These are phyloP conservation scores for Drosophila mettleri DNA, from an alignment of 2,888 invertebrate genomes.

Conservation along the genomic window DNA sequence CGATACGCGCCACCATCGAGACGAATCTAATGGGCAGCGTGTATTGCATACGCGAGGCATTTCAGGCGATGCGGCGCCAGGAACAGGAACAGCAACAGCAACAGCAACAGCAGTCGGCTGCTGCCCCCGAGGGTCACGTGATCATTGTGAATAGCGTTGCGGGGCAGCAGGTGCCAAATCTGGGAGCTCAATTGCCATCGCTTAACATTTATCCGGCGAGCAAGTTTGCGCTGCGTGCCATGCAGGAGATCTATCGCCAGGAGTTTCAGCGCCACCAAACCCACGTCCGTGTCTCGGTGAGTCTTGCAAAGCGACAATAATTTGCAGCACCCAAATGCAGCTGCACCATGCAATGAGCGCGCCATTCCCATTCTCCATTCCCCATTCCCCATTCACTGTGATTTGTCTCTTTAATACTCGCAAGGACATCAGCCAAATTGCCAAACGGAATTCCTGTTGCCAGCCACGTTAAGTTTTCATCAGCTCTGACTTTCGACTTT, in stretches of 20 bases:
- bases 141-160: constrained; percentile 85
- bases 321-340: too few relatives aligned
- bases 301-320: too few relatives aligned
- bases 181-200: constrained; percentile 80
- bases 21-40: constrained; percentile 86
- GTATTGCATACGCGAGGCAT: constrained; percentile 86
- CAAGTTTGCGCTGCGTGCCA: constrained; percentile 84
- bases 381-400: neutral
- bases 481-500: neutral
- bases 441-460: too few relatives aligned
- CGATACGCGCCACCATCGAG: constrained; percentile 84
- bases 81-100: constrained; percentile 62
- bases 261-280: constrained; percentile 83
- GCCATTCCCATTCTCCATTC: too few relatives aligned
- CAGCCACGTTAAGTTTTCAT: too few relatives aligned
- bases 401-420: neutral
- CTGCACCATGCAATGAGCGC: too few relatives aligned
- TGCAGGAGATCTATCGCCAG: constrained; percentile 84
- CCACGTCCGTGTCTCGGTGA: constrained; percentile 83
- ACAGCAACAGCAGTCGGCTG: too few relatives aligned
- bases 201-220: constrained; percentile 84
- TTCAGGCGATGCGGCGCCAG: constrained; percentile 85
- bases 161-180: constrained; percentile 83
- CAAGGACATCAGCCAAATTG: too few relatives aligned
- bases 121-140: constrained; percentile 86